Conservation (phyloP, 2,888 invertebrate genomes). For the Cenopis cana region DNA sequence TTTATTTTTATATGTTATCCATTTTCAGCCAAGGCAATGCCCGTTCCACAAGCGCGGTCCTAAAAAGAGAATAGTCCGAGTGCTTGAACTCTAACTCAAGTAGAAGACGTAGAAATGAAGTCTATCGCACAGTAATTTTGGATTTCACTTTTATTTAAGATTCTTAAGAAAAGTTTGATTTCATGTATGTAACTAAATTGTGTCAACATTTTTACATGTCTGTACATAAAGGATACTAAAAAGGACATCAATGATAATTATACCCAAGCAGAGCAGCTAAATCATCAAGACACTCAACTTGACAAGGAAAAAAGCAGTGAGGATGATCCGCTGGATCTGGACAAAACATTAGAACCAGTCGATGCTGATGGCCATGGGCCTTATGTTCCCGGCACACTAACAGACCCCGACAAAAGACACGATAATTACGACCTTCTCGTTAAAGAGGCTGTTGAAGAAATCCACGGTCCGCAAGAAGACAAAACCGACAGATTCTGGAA, state of each 20-base stretch:
- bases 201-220: conserved; percentile 67
- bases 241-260: conserved; percentile 47
- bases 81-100: conserved; percentile 5
- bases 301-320: conserved; percentile 44
- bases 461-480: conserved; percentile 78
- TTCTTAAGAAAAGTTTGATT: conserved; percentile 6
- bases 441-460: conserved; percentile 71
- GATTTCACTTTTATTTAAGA: conserved; percentile 5
- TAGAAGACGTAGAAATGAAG: conserved; percentile 8
- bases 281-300: conserved; percentile 16
- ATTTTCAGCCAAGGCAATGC: conserved; percentile 73
- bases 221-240: conserved; percentile 71
- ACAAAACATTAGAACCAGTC: conserved; percentile 64
- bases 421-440: conserved; percentile 76
- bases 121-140: conserved; percentile 7
- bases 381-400: conserved; percentile 84
- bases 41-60: conserved; percentile 64
- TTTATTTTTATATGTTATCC: conserved; percentile 44
- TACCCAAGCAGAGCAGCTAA: conserved; percentile 26
- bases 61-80: conserved; percentile 51
- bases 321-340: conserved; percentile 65
- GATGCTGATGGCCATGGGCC: conserved; percentile 71
- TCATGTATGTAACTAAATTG: conserved; percentile 34
- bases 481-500: conserved; percentile 73
- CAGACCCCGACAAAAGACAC: conserved; percentile 80